Conservation (phyloP, 2,113 vertebrate species). For the Microcebus murinus region DNA sequence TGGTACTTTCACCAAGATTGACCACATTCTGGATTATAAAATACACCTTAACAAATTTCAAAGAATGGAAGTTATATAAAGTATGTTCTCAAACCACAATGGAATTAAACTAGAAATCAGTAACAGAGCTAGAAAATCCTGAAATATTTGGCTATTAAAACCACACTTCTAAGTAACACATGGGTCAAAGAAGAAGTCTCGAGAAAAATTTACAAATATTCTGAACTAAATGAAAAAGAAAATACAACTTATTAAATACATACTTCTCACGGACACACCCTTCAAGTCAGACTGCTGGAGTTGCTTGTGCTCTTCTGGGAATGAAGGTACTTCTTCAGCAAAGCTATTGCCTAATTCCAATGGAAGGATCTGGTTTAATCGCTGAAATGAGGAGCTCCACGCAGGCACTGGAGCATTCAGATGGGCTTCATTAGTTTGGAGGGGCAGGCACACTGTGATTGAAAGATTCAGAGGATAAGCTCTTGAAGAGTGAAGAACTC, state of each 20-base stretch:
- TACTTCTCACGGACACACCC: not conserved
- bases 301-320: not conserved
- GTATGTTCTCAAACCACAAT: not conserved
- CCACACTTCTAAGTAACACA: not conserved
- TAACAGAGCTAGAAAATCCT: not conserved
- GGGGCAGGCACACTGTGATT: not conserved
- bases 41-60: conserved; percentile 34
- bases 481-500: not conserved
- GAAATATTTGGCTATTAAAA: not conserved
- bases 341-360: not conserved
- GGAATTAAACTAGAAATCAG: conserved; percentile 10
- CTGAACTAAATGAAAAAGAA: conserved; percentile 34
- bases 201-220: conserved; percentile 7
- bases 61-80: conserved; percentile 1
- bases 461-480: not conserved
- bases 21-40: not conserved
- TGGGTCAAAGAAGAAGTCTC: not conserved
- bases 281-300: not conserved
- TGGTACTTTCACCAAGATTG: not conserved
- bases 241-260: not conserved
- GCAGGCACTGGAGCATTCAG: not conserved
- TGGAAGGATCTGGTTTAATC: not conserved
- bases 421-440: not conserved
- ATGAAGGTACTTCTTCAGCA: not conserved
- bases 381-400: not conserved